These are phyloP conservation scores for Delphinus delphis DNA, from an alignment of 2,113 vertebrate species.

Conservation along the genomic window DNA sequence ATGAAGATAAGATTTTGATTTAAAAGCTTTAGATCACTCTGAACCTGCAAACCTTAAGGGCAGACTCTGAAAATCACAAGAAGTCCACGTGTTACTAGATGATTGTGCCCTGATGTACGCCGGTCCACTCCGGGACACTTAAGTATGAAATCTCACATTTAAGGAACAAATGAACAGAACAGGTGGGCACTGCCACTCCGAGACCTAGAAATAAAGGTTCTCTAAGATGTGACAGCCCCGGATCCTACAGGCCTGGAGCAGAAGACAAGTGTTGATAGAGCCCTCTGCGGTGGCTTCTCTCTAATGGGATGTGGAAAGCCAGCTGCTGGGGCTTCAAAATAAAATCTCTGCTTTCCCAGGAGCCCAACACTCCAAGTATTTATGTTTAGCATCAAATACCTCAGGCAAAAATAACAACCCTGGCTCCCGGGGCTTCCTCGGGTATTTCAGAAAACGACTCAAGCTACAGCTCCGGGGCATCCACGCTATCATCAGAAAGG, in stretches of 20 bases:
- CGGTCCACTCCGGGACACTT: background rate
- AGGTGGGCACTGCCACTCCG: rapidly evolving
- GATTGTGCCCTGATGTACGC: background rate
- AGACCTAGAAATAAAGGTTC: background rate
- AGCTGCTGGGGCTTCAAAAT: constrained; percentile 50
- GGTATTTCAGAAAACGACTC: constrained; percentile 67
- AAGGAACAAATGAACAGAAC: background rate
- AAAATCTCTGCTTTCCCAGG: constrained; percentile 47
- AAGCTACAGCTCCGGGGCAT: constrained; percentile 19
- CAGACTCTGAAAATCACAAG: background rate
- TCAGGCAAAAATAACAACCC: constrained; percentile 76
- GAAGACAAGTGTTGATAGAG: background rate
- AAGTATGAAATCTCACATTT: background rate
- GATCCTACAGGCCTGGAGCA: background rate
- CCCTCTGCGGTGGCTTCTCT: background rate
- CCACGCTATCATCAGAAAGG: constrained; percentile 54
- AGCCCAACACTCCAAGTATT: constrained; percentile 67
- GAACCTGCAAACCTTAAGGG: background rate
- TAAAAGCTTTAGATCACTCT: background rate
- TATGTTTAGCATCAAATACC: constrained; percentile 74
- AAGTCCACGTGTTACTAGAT: background rate
- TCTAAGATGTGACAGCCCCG: background rate
- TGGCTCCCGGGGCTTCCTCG: constrained; percentile 40
- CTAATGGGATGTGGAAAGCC: constrained; percentile 46
- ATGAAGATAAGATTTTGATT: background rate